These are phyloP conservation scores for Resseliella maxima DNA, from an alignment of 2,888 invertebrate species.

Conservation along the genomic window DNA sequence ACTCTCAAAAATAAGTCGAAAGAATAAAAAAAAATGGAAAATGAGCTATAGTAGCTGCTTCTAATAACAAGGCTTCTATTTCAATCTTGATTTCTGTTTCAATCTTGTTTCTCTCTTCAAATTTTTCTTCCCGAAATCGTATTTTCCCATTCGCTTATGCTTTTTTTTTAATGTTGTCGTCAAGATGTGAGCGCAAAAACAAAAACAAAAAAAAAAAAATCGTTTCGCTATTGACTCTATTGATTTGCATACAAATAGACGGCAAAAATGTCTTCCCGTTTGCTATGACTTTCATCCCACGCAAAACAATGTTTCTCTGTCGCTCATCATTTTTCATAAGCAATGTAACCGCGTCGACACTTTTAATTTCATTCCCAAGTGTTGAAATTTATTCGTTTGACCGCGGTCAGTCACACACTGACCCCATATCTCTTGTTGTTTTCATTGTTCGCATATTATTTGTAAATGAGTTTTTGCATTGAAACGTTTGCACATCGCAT, in stretches of 20 bases:
- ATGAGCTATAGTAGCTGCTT: not conserved
- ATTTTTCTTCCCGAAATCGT: no score
- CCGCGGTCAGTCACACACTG: constrained; percentile 22
- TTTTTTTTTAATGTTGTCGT: not conserved
- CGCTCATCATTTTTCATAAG: not conserved
- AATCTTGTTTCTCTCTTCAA: no score
- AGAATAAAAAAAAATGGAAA: not conserved
- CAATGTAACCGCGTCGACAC: not conserved
- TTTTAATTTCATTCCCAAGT: constrained; percentile 14
- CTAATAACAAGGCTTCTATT: not conserved
- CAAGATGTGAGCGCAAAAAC: not conserved
- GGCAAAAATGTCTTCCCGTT: not conserved
- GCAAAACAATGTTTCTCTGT: constrained; percentile 17
- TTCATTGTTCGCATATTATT: not conserved
- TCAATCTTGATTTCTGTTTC: no score
- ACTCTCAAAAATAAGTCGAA: not conserved
- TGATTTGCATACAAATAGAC: not conserved
- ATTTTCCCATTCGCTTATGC: not conserved
- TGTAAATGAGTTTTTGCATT: not conserved
- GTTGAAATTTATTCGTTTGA: not conserved
- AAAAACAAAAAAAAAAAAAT: not conserved
- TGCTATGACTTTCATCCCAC: not conserved
- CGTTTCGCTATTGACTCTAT: not conserved
- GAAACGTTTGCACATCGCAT: not conserved
- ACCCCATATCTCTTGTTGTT: not conserved